Evolutionary conservation across 2,113 vertebrate genomes (phyloP).

Genomic region (Clupea harengus): DNA sequence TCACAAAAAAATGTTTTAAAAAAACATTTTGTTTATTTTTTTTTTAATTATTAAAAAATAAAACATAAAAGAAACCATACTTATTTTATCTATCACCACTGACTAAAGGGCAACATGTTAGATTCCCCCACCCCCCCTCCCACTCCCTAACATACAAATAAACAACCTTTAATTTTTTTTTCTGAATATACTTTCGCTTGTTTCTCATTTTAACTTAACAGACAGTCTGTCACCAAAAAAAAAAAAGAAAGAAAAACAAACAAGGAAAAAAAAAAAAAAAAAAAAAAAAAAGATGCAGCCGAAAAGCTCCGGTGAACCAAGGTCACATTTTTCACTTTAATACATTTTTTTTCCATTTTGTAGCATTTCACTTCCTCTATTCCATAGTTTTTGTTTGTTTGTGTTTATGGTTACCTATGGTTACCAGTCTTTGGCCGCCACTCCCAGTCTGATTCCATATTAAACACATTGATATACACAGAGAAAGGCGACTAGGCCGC

Average conservation of each 20-base stretch:
- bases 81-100: slow-evolving; percentile 74
- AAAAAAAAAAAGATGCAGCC: slow-evolving; percentile 65
- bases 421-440: slow-evolving; percentile 69
- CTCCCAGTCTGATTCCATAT: slow-evolving; percentile 75
- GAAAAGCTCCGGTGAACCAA: slow-evolving; percentile 68
- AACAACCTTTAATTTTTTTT: slow-evolving; percentile 57
- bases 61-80: slow-evolving; percentile 76
- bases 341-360: slow-evolving; percentile 54
- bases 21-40: slow-evolving; percentile 57
- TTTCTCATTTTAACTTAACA: slow-evolving; percentile 76
- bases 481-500: slow-evolving; percentile 66
- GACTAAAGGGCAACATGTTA: slow-evolving; percentile 78
- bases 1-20: slow-evolving; percentile 73
- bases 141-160: slow-evolving; percentile 71
- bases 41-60: slow-evolving; percentile 78
- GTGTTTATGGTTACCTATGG: slow-evolving; percentile 38
- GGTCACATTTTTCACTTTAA: slow-evolving; percentile 74
- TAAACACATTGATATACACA: slow-evolving; percentile 76
- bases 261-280: slow-evolving; percentile 24
- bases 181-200: slow-evolving; percentile 75
- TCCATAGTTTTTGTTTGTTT: slow-evolving; percentile 40
- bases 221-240: slow-evolving; percentile 73
- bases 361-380: slow-evolving; percentile 29
- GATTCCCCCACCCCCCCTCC: slow-evolving; percentile 62
- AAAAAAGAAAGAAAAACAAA: not conserved